phyloP scores from a whole-genome alignment of 2,797 vertebrate genomes.

The Coregonus ussuriensis region DNA sequence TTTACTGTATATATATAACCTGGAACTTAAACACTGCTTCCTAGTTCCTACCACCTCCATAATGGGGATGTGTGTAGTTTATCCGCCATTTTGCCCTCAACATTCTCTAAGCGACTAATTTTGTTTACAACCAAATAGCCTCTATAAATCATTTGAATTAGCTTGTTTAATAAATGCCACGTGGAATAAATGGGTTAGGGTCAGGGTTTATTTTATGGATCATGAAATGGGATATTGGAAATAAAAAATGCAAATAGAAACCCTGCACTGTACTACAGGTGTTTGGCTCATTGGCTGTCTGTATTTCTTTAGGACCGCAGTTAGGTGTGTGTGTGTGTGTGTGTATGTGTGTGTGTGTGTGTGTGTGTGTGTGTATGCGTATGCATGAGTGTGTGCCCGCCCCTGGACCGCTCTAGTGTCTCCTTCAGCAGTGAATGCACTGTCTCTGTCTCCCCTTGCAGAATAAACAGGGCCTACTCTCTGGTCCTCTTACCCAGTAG shows the following conservation, averaged over 20 bases:
- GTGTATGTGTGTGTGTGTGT: no score
- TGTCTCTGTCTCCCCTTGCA: not conserved
- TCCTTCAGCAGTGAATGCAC: not conserved
- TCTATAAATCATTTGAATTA: conserved; percentile 46
- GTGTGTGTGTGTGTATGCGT: not conserved
- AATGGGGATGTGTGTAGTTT: not conserved
- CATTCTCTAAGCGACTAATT: not conserved
- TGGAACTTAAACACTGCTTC: conserved; percentile 13
- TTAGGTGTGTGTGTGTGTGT: not conserved
- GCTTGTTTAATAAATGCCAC: conserved; percentile 31
- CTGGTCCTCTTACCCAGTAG: not conserved
- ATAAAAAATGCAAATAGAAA: conserved; percentile 31
- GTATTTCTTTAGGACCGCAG: not conserved
- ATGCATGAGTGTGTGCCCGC: not conserved
- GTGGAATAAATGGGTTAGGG: conserved; percentile 5
- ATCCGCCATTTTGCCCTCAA: conserved; percentile 27
- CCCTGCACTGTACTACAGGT: not conserved
- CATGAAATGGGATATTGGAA: conserved; percentile 31
- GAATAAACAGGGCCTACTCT: conserved; percentile 6
- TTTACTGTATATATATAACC: no score
- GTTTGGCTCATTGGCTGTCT: conserved; percentile 12
- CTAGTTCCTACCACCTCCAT: not conserved
- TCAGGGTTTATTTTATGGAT: conserved; percentile 20
- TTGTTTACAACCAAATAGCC: conserved; percentile 21
- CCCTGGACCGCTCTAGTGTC: no score